phyloP scores from a whole-genome alignment of 1,140 invertebrate species.

The Ctenoplectra terminalis region DNA sequence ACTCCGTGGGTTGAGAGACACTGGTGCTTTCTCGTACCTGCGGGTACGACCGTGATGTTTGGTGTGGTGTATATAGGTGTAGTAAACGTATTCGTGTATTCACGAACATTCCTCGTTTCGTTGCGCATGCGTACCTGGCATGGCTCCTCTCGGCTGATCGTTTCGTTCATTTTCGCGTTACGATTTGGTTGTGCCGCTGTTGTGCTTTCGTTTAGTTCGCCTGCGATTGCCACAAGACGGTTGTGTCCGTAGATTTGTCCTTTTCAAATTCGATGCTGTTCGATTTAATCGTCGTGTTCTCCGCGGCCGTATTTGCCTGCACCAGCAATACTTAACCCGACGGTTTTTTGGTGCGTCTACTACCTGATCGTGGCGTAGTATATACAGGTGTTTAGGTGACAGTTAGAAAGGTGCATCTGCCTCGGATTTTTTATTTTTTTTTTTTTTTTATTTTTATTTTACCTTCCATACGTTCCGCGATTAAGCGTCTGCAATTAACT shows the following conservation, averaged over 20 bases:
- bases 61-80: conserved; percentile 45
- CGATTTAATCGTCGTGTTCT: background rate
- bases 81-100: conserved; percentile 44
- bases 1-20: conserved; percentile 64
- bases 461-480: background rate
- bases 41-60: conserved; percentile 60
- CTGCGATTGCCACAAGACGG: conserved; percentile 40
- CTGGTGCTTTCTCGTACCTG: conserved; percentile 75
- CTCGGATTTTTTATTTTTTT: conserved; percentile 22
- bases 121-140: conserved; percentile 66
- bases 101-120: conserved; percentile 43
- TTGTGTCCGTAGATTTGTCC: background rate
- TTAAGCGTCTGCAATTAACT: background rate
- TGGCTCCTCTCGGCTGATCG: conserved; percentile 54
- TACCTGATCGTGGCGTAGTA: conserved; percentile 26
- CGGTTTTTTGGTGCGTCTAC: conserved; percentile 1
- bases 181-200: conserved; percentile 35
- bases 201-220: conserved; percentile 50
- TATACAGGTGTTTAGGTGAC: conserved; percentile 53
- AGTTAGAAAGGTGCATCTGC: conserved; percentile 46
- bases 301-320: background rate
- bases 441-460: conserved; percentile 4
- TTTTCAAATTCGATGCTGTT: background rate
- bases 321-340: background rate
- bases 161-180: conserved; percentile 62